Base-by-base conservation (phyloP, 2,797 vertebrate species). In the Parotocinclus haroldoi region DNA sequence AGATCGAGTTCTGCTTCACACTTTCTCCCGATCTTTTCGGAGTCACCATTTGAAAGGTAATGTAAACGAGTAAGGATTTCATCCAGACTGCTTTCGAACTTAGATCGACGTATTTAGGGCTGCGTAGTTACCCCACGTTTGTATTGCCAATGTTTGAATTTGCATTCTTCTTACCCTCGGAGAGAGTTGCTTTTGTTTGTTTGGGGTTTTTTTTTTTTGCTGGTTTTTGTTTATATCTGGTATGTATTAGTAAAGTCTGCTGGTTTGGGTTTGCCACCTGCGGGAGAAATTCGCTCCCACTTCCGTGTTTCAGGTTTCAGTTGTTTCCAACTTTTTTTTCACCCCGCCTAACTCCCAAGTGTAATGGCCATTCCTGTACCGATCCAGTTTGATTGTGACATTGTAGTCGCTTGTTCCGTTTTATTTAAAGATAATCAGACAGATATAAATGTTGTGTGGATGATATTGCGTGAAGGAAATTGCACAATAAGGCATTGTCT, bases 261-360 rank as follows among this genome's bases (percentile, higher is more conserved):
- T 14, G 58, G 60, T 73, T 50, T 66, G 18, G 69, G 40, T 75
- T 69, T 66, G 63, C 65, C 69, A 68, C 77, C 72, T 77, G 78
- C 57, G 50, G 59, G 56, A 18, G 46, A 19, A 53, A 51, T 56
- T 75, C 48, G 58, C 11, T 50, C 45, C 46, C 18, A 70, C 70
- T 79, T 75, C 72, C 78, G 78, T 63, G 63, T 76, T 54, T 75
- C 58, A 57, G 50, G 52, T 75, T 75, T 65, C 67, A 55, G 19
- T 50, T 54, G 37, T 44, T 38, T 1, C 16, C n/a, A 67, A 67
- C 63, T 69, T 73, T 38, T 40, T 55, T 11, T 42, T 19, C n/a
- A 10, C 5, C n/a, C n/a, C n/a, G n/a, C 5, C 5, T 27, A 27
- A 27, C 27, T 27, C 27, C 27, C 27, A 5, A 2, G 2, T 27